Conservation (phyloP, 2,888 invertebrate genomes). For the Oscheius sp. region DNA sequence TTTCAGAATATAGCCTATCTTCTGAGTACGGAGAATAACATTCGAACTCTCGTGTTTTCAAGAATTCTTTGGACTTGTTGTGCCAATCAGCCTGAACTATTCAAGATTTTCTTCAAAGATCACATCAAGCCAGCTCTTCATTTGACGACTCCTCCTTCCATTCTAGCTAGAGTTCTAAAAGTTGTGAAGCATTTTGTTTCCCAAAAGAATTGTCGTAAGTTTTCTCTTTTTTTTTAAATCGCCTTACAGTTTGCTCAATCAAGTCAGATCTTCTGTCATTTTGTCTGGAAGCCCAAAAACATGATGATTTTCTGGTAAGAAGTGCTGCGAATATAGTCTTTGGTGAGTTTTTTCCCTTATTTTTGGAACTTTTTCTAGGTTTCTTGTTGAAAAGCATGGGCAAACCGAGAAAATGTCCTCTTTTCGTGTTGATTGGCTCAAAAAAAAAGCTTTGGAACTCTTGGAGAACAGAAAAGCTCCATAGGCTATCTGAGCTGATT, state of each 20-base stretch:
- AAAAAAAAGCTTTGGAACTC: constrained; percentile 4
- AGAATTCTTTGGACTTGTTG: constrained; percentile 27
- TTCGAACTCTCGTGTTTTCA: constrained; percentile 26
- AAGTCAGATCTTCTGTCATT: constrained; percentile 15
- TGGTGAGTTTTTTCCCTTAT: not conserved
- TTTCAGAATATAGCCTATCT: constrained; percentile 5
- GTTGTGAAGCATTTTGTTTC: constrained; percentile 27
- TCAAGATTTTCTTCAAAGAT: not conserved
- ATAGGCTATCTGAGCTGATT: not conserved
- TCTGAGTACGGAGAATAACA: not conserved
- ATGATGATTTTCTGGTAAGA: constrained; percentile 11
- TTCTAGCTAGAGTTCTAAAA: constrained; percentile 21
- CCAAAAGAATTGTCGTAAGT: constrained; percentile 21
- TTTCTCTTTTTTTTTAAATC: not conserved
- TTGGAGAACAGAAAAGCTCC: not conserved
- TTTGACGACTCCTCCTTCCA: not conserved
- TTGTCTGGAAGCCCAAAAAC: constrained; percentile 21
- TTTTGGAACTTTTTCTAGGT: constrained; percentile 14
- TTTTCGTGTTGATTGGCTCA: constrained; percentile 13
- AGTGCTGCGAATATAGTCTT: constrained; percentile 32
- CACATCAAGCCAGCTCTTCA: not conserved
- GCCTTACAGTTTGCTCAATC: no score
- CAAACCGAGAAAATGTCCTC: not conserved
- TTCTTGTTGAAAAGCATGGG: constrained; percentile 18
- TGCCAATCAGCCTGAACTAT: not conserved